Evolutionary conservation across 2,113 vertebrate species (phyloP).

Genomic region (Lamprotornis superbus): DNA sequence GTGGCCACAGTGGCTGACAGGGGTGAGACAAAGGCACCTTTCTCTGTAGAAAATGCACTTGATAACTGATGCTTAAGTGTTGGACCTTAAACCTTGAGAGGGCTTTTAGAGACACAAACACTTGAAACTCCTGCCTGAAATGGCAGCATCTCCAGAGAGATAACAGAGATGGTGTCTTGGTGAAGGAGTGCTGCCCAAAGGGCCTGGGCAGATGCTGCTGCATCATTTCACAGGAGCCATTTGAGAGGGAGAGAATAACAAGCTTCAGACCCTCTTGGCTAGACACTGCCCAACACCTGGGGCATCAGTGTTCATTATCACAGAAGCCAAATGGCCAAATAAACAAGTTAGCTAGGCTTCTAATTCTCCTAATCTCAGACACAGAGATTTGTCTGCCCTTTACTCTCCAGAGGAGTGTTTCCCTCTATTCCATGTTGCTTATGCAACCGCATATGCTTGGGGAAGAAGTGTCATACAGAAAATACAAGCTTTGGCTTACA

Average conservation of each 20-base stretch:
- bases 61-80: rapidly evolving
- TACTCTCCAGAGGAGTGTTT: background rate
- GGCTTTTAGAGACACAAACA: background rate
- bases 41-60: background rate
- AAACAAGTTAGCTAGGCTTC: background rate
- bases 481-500: background rate
- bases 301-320: background rate
- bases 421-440: background rate
- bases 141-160: background rate
- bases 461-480: background rate
- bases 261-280: background rate
- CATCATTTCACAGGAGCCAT: background rate
- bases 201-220: background rate
- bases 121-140: background rate
- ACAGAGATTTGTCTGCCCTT: background rate
- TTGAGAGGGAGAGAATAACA: background rate
- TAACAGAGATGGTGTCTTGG: background rate
- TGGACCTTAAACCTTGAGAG: background rate
- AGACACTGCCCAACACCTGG: background rate
- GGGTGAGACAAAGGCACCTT: background rate
- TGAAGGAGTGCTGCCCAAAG: background rate
- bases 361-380: background rate
- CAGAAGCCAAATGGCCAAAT: background rate
- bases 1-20: background rate
- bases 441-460: background rate